Conservation (phyloP, 2,888 invertebrate species). For the Ormyrus nitidulus region DNA sequence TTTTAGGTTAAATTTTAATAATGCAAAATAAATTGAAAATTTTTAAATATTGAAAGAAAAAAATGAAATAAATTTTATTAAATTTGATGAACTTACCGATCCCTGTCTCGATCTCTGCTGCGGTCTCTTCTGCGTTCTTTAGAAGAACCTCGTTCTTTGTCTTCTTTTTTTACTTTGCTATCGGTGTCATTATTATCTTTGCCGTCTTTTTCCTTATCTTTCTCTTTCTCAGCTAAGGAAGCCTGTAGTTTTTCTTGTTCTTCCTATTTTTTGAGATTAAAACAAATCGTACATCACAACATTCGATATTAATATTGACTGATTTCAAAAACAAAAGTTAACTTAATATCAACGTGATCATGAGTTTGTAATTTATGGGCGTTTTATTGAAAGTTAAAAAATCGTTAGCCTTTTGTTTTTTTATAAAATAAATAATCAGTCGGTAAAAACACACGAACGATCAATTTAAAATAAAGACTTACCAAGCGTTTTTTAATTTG, state of each 20-base stretch:
- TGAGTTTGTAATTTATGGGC: neutral
- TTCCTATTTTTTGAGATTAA: conserved; percentile 76
- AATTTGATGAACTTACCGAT: conserved; percentile 39
- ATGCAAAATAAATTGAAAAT: neutral
- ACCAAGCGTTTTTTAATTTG: conserved; percentile 94
- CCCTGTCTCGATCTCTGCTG: conserved; percentile 64
- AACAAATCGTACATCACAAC: too few relatives aligned
- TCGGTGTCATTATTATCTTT: conserved; percentile 68
- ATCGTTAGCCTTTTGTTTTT: conserved; percentile 43
- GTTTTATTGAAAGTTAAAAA: conserved; percentile 54
- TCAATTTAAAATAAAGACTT: conserved; percentile 63
- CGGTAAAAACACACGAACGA: conserved; percentile 15
- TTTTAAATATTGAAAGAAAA: neutral
- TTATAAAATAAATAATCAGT: conserved; percentile 10
- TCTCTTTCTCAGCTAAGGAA: conserved; percentile 77
- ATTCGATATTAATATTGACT: too few relatives aligned
- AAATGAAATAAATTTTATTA: too few relatives aligned
- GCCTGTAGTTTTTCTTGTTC: conserved; percentile 86
- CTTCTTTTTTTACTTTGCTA: conserved; percentile 70
- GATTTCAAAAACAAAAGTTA: neutral
- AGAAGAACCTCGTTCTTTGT: conserved; percentile 71
- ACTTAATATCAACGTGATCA: conserved; percentile 21
- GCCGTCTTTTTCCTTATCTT: conserved; percentile 76
- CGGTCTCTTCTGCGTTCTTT: conserved; percentile 74
- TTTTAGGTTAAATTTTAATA: neutral